phyloP scores from a whole-genome alignment of 1,140 invertebrate genomes.

The Eupristina koningsbergeri region DNA sequence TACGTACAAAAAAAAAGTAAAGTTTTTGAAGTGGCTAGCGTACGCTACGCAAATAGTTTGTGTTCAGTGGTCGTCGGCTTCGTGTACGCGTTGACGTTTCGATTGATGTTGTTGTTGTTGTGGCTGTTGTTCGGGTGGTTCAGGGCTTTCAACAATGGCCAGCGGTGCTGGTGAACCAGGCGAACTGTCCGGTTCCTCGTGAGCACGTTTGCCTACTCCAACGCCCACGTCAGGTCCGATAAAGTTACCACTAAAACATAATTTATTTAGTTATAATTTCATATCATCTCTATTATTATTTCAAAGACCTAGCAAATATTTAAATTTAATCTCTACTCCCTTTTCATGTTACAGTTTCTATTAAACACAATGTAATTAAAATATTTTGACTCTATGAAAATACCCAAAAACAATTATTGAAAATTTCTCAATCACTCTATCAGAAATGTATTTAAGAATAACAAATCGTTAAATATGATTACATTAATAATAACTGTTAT shows the following conservation, averaged over 20 bases:
- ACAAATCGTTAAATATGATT: no score
- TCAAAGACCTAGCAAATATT: no score
- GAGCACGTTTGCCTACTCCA: slow-evolving; percentile 64
- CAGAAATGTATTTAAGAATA: no score
- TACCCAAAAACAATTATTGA: no score
- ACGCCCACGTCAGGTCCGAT: slow-evolving; percentile 69
- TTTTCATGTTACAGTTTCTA: no score
- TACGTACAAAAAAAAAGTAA: slow-evolving; percentile 63
- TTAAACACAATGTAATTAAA: no score
- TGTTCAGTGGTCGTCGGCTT: slow-evolving; percentile 70
- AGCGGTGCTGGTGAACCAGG: slow-evolving; percentile 70
- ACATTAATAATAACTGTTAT: no score
- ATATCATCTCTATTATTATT: no score
- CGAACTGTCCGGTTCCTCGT: slow-evolving; percentile 71
- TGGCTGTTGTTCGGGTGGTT: slow-evolving; percentile 67
- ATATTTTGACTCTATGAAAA: no score
- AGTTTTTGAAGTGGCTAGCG: slow-evolving; percentile 59
- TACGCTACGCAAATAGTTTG: slow-evolving; percentile 40
- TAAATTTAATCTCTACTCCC: no score
- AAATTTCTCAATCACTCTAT: no score
- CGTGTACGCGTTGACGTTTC: slow-evolving; percentile 70
- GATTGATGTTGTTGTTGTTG: slow-evolving; percentile 53
- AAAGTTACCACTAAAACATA: slow-evolving; percentile 66
- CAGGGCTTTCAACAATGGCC: slow-evolving; percentile 71
- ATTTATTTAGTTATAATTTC: no score